phyloP scores from a whole-genome alignment of 2,113 vertebrate species.

The Corydoras sp. region DNA sequence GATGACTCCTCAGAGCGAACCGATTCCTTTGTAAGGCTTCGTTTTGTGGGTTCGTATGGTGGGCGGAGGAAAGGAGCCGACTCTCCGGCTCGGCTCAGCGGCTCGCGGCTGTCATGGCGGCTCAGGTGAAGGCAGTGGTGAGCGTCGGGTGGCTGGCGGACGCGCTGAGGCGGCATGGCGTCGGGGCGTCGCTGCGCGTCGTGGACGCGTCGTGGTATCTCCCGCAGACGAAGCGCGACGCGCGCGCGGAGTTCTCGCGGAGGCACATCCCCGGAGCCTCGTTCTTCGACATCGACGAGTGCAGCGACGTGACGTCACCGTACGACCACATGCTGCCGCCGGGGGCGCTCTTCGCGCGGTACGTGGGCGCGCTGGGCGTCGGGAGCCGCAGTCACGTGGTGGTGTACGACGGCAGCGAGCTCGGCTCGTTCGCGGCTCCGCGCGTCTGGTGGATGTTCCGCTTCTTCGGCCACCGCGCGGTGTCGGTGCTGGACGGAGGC shows the following conservation, averaged over 20 bases:
- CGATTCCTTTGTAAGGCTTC: not conserved
- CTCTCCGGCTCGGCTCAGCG: not conserved
- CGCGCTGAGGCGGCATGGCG: constrained; percentile 62
- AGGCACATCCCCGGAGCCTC: constrained; percentile 78
- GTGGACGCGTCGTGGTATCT: constrained; percentile 90
- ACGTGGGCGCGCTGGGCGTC: constrained; percentile 77
- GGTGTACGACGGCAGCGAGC: constrained; percentile 85
- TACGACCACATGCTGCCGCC: constrained; percentile 84
- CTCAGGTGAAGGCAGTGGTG: constrained; percentile 71
- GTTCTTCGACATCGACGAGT: constrained; percentile 86
- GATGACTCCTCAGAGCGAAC: not conserved
- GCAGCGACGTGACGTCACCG: constrained; percentile 72
- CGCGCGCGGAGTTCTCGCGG: constrained; percentile 70
- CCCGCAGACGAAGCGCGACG: constrained; percentile 72
- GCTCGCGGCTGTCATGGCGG: constrained; percentile 62
- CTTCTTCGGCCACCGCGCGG: constrained; percentile 75
- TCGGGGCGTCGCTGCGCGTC: constrained; percentile 69
- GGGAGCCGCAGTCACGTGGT: constrained; percentile 79
- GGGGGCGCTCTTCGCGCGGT: constrained; percentile 68
- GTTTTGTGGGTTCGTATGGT: not conserved
- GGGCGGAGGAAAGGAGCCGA: not conserved
- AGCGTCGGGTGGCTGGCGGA: constrained; percentile 81
- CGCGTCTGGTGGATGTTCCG: constrained; percentile 98
- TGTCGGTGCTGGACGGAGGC: constrained; percentile 87
- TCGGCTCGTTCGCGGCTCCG: constrained; percentile 80